Evolutionary conservation across 2,113 vertebrate species (phyloP).

Genomic region (Leucosticte australis): DNA sequence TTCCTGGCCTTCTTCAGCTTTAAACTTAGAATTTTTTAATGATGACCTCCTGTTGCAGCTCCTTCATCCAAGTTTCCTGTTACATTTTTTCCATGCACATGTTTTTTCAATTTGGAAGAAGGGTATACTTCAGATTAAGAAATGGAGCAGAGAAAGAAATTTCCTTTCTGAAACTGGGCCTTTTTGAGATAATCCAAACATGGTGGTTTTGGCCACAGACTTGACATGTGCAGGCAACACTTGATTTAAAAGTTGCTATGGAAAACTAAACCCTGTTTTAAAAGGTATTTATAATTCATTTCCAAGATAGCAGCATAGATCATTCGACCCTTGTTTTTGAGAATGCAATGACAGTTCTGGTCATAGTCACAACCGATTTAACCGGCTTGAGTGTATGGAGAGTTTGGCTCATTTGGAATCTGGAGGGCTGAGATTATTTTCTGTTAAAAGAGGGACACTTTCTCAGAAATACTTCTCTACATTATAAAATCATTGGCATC

Average conservation of each 20-base stretch:
- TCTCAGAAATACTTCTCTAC: not conserved
- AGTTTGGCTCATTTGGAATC: not conserved
- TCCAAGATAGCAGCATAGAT: not conserved
- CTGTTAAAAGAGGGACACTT: not conserved
- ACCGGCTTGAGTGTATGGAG: not conserved
- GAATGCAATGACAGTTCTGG: not conserved
- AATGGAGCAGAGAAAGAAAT: not conserved
- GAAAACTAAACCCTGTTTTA: not conserved
- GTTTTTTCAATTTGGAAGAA: constrained; percentile 33
- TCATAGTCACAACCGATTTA: not conserved
- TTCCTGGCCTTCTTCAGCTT: not conserved
- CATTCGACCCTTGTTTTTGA: not conserved
- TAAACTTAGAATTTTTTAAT: constrained; percentile 23
- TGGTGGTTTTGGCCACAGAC: not conserved
- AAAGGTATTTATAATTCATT: not conserved
- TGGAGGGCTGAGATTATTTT: not conserved
- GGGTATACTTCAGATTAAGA: not conserved
- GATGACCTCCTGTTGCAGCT: constrained; percentile 2
- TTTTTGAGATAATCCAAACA: not conserved
- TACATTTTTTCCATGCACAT: constrained; percentile 1
- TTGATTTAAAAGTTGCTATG: not conserved
- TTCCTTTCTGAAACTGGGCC: not conserved
- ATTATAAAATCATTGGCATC: not conserved
- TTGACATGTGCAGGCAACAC: not conserved
- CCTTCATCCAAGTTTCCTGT: constrained; percentile 8